Base-by-base conservation (phyloP, 2,888 invertebrate genomes). In the Arrhopalites spinosus region DNA sequence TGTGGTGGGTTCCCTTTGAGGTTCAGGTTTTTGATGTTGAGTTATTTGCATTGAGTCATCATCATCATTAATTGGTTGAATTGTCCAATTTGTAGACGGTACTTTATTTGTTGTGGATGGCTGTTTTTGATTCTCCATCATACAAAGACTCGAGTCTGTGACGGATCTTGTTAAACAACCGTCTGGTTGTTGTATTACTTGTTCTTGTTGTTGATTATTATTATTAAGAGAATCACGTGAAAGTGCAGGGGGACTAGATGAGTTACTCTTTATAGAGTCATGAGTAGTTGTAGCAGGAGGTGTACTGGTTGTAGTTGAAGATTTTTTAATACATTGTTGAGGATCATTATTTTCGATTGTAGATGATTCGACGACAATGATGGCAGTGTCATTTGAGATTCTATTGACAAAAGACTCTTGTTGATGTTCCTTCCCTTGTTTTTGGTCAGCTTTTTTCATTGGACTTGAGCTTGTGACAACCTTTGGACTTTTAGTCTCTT, bases 221-320 rank as follows among this genome's bases (percentile, higher is more conserved):
- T 7, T 59, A 20, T 53, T 69, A 29, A 29, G 29, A 29, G 59
- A 71, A 56, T 77, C 70, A 56, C 77, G 75, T 50, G 82, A 81
- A 79, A 81, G 81, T 80, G 82, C 76, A 70, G 81, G 78, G 66
- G 80, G 81, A 82, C 81, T 82, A 82, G 81, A 80, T 73, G 80
- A 77, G 71, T 72, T 72, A 43, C 20, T 47, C 29, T 72, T 72
- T 11, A 29, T 29, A 23, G 63, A 15, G 25, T 27, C 63, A 63
- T 50, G 43, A 20, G 45, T 15, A 20, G 66, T 17, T 13, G 25
- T 13, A 45, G 45, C 7, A n/a, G 64, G 27, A 30, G 64, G 27
- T 7, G 36, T n/a, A n/a, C n/a, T n/a, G n/a, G n/a, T n/a, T n/a
- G n/a, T n/a, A n/a, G n/a, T 36, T 11, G 11, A 25, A 36, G 61